Base-by-base conservation (phyloP, 1,140 invertebrate genomes). In the Eumaeus atala region DNA sequence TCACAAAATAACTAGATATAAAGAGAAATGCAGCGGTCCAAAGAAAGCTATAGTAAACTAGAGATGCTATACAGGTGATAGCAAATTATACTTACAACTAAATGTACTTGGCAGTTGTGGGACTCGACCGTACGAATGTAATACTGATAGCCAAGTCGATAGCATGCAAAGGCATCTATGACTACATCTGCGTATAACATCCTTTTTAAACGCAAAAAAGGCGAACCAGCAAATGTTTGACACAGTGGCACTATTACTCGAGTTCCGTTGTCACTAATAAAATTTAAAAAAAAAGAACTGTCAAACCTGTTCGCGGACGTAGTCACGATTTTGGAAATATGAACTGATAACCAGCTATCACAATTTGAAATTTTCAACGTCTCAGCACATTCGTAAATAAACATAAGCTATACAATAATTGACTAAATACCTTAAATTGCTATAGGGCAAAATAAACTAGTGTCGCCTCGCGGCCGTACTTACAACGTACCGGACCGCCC, bases 351-450 rank as follows among this genome's bases (percentile, higher is more conserved):
- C 36, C 52, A 66, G 69, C 68, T 76, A 77, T 76, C 77, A 74
- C 72, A 74, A 70, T 70, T 65, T 66, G 33, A 54, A 53, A 54
- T 54, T 37, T 16, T 69, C 70, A 77, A 70, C 75, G 40, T 54
- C 51, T 44, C 70, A 62, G 61, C 64, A 62, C 63, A 66, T 60
- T 67, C 63, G 62, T 64, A 74, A 74, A 44, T 44, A 44, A 67
- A 78, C 73, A 75, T 70, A 79, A 82, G 68, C 73, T 79, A 79
- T 76, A 83, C 69, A 79, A 79, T 86, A 86, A 83, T 86, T 84
- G 83, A 84, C 83, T 86, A 84, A 80, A 86, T 83, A 85, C 66
- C 77, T 84, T 81, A 77, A 79, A 77, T 63, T 64, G 73, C 73
- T 82, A 78, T 54, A 49, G 63, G 75, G 72, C 67, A 72, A 77